Base-by-base conservation (phyloP, 1,140 invertebrate genomes). In the Pseudobourletiella spinata region DNA sequence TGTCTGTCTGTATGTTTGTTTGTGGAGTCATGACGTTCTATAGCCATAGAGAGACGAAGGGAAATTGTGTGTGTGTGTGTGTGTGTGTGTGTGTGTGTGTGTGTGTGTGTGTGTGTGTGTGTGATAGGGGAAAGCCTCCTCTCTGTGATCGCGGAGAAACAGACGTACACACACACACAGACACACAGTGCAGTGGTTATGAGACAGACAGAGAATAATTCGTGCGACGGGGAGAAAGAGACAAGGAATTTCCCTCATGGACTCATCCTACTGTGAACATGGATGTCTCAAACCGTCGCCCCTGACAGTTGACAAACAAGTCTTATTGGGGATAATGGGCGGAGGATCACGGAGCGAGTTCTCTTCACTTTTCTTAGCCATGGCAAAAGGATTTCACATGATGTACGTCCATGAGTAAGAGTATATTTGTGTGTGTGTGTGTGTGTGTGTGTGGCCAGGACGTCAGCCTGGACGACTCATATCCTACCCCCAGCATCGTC, bases 231-330 rank as follows among this genome's bases (percentile, higher is more conserved):
- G 59, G 62, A 63, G 60, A 66, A 60, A 66, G 61, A 59, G 64
- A 66, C 64, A 66, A 66, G 64, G 60, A 66, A 66, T 66, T 66
- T 66, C 64, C 64, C 61, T 66, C 60, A 59, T 43, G 59, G 64
- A 65, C 29, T 60, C 61, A 66, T 62, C 61, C 56, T 62, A 59
- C 44, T 63, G 64, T 66, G 60, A 66, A 66, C 61, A 32, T 61
- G 64, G 64, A 65, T 65, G 61, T 54, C 44, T 52, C 54, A 57
- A 59, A 61, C 59, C 59, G 61, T 59, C 50, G 48, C 32, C 42
- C 50, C 30, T 66, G 64, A 66, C 64, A 66, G 64, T 63, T 66
- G 64, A 66, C 64, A 66, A 66, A 66, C 64, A 66, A 66, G 64
- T 66, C 64, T 60, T 60, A 55, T 61, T 55, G 32, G 32, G 59